These are phyloP conservation scores for Syngnathus floridae DNA, from an alignment of 2,113 vertebrate species.

Conservation along the genomic window DNA sequence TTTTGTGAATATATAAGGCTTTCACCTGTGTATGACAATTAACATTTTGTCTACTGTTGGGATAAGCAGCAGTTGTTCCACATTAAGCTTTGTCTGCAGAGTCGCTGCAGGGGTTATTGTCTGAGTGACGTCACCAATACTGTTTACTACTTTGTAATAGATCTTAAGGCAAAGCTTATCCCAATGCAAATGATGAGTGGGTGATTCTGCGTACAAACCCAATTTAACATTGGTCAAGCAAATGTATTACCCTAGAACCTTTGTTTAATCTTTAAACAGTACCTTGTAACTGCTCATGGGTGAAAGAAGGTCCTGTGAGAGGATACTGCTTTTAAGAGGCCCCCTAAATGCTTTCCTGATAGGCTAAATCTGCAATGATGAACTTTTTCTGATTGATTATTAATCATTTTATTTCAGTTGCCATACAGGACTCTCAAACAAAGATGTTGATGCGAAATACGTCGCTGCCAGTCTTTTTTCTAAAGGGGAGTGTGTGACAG, in stretches of 20 bases:
- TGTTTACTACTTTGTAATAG: constrained; percentile 14
- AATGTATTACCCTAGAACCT: neutral
- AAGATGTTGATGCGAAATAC: neutral
- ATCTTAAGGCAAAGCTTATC: constrained; percentile 10
- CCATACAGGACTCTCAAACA: neutral
- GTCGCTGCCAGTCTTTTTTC: neutral
- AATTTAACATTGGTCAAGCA: neutral
- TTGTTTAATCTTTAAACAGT: too few relatives aligned
- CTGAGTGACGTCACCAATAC: constrained; percentile 33
- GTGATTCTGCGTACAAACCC: neutral
- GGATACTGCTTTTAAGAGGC: neutral
- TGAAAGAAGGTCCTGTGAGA: neutral
- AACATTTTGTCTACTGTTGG: constrained; percentile 31
- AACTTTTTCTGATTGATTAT: neutral
- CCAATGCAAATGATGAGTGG: constrained; percentile 14
- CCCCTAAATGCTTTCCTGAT: neutral
- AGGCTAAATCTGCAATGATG: neutral
- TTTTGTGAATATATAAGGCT: constrained; percentile 41
- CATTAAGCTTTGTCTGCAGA: constrained; percentile 46
- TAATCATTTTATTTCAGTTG: neutral
- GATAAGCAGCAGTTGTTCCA: constrained; percentile 31
- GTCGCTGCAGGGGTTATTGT: constrained; percentile 29
- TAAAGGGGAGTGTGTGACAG: neutral
- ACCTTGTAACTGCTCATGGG: neutral
- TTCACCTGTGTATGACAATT: constrained; percentile 51